These are phyloP conservation scores for Nycticryphes semicollaris DNA, from an alignment of 2,113 vertebrate species.

Conservation along the genomic window DNA sequence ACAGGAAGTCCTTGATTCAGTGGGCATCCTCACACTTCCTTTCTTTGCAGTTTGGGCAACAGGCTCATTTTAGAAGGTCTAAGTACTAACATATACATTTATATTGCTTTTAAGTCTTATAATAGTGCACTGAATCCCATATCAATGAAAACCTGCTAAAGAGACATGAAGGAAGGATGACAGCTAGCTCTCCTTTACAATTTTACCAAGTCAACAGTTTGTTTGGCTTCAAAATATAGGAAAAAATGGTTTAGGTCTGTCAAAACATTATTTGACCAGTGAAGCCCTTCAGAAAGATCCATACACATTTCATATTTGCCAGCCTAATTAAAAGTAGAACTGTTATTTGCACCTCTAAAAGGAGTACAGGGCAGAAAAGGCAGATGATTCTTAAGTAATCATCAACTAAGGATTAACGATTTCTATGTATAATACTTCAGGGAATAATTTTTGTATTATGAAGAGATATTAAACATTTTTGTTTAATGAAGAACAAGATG, in stretches of 20 bases:
- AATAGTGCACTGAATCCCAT: not conserved
- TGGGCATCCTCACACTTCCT: not conserved
- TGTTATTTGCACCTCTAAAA: not conserved
- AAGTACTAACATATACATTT: not conserved
- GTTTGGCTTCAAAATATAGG: not conserved
- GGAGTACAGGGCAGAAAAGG: not conserved
- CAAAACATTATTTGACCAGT: not conserved
- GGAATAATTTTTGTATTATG: not conserved
- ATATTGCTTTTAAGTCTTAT: not conserved
- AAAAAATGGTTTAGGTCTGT: not conserved
- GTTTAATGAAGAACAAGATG: not conserved
- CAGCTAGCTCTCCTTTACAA: not conserved
- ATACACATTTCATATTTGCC: not conserved
- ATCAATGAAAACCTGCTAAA: not conserved
- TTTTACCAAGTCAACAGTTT: not conserved
- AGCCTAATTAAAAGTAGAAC: not conserved
- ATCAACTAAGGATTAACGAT: not conserved
- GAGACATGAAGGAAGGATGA: not conserved
- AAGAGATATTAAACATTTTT: not conserved
- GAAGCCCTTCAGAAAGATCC: constrained; percentile 3
- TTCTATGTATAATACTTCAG: not conserved
- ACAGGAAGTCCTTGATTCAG: not conserved
- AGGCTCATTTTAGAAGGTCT: not conserved
- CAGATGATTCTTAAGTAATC: not conserved
- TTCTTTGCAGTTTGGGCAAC: not conserved